A percentile compares a stretch with the other conserved stretches of the same genome.
phyloP scores from a whole-genome alignment of 1,140 invertebrate genomes.

The Penaeus vannamei region DNA sequence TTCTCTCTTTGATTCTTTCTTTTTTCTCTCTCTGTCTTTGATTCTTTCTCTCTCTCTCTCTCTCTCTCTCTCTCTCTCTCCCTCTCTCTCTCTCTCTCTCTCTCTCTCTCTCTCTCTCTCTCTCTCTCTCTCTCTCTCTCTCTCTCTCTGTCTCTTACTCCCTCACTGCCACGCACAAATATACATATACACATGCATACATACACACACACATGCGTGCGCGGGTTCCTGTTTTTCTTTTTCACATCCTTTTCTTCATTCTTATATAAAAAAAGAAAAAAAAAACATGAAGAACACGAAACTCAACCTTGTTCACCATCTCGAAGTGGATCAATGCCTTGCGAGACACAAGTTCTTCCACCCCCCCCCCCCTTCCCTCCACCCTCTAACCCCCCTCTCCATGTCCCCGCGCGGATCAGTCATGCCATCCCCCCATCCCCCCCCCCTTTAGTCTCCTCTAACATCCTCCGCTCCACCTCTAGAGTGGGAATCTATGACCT shows the following conservation, averaged over 20 bases:
- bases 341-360: too few relatives aligned
- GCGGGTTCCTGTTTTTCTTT: not conserved
- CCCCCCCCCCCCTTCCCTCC: too few relatives aligned
- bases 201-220: not conserved
- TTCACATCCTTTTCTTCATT: not conserved
- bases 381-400: too few relatives aligned
- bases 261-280: not conserved
- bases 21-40: not conserved
- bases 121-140: not conserved
- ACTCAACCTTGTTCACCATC: too few relatives aligned
- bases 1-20: not conserved
- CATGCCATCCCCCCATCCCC: too few relatives aligned
- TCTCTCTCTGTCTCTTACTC: not conserved
- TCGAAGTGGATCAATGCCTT: too few relatives aligned
- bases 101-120: not conserved
- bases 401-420: too few relatives aligned
- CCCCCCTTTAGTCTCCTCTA: too few relatives aligned
- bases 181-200: not conserved
- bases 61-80: constrained; percentile 40
- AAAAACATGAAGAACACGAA: too few relatives aligned
- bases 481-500: too few relatives aligned
- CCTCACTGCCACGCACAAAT: not conserved
- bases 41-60: constrained; percentile 26
- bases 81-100: not conserved
- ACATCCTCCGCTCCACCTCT: too few relatives aligned